A percentile compares a stretch with the other conserved stretches of the same genome.
phyloP scores from a whole-genome alignment of 2,113 vertebrate species.

The Cryptotis parvus region DNA sequence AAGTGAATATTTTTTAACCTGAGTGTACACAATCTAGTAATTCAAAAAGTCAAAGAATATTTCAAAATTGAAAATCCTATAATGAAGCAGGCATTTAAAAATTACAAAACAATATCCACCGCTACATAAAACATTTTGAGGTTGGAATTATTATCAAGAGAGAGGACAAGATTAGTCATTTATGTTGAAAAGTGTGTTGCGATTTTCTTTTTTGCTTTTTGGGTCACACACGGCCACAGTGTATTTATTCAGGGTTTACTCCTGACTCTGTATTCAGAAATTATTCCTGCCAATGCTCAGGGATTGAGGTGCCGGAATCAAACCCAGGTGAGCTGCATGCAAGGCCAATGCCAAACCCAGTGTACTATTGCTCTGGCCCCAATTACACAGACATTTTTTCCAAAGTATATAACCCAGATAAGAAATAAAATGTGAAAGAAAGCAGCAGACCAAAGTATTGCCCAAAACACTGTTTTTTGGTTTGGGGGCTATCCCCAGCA shows the following conservation, averaged over 20 bases:
- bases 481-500: no score
- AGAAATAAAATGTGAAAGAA: slow-evolving; percentile 31
- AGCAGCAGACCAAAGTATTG: slow-evolving; percentile 24
- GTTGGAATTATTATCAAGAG: slow-evolving; percentile 37
- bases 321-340: no score
- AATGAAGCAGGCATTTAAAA: slow-evolving; percentile 42
- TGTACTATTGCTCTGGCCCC: no score
- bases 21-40: slow-evolving; percentile 26
- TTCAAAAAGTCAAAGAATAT: not conserved
- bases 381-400: not conserved
- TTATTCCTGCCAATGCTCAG: no score
- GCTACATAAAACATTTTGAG: not conserved
- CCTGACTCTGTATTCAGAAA: no score
- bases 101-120: slow-evolving; percentile 8
- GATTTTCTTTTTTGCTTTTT: no score
- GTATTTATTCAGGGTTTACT: no score
- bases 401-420: slow-evolving; percentile 34
- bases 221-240: no score
- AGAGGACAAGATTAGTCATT: slow-evolving; percentile 2
- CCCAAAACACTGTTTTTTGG: not conserved
- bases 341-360: no score
- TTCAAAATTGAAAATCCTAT: slow-evolving; percentile 44
- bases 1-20: slow-evolving; percentile 25
- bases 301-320: no score
- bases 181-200: not conserved